These are phyloP conservation scores for Mimumesa dahlbomi DNA, from an alignment of 2,888 invertebrate species.

Conservation along the genomic window DNA sequence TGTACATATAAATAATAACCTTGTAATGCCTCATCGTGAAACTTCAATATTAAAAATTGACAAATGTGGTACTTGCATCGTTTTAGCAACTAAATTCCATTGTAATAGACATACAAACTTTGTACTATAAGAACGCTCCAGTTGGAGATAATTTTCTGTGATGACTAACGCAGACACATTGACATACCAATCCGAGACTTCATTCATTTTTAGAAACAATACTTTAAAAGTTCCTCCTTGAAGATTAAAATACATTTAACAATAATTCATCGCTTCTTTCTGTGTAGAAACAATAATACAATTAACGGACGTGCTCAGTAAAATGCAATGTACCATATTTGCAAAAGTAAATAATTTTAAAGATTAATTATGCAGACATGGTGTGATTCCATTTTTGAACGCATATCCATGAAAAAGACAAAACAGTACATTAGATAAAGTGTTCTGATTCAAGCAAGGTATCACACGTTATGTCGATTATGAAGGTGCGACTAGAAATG, in stretches of 20 bases:
- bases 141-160: background rate
- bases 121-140: slow-evolving; percentile 11
- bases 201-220: background rate
- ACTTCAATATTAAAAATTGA: slow-evolving; percentile 43
- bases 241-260: too few relatives aligned
- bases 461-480: slow-evolving; percentile 52
- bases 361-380: slow-evolving; percentile 31
- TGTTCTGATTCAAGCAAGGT: slow-evolving; percentile 49
- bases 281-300: background rate
- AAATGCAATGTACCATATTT: slow-evolving; percentile 52
- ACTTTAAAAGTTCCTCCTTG: slow-evolving; percentile 5
- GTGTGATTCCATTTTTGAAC: slow-evolving; percentile 20
- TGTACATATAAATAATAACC: slow-evolving; percentile 61
- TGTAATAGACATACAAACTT: slow-evolving; percentile 11
- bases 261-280: background rate
- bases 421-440: slow-evolving; percentile 34
- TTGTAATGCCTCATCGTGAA: slow-evolving; percentile 50
- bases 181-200: slow-evolving; percentile 4
- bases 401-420: slow-evolving; percentile 32
- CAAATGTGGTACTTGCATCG: slow-evolving; percentile 51
- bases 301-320: too few relatives aligned
- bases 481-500: slow-evolving; percentile 67
- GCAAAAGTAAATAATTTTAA: slow-evolving; percentile 27
- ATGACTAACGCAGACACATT: too few relatives aligned
- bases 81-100: slow-evolving; percentile 13